Percentiles rank a stretch among this genome's conserved stretches.
Conservation (phyloP, 1,140 invertebrate species). For the Lepidurus apus region DNA sequence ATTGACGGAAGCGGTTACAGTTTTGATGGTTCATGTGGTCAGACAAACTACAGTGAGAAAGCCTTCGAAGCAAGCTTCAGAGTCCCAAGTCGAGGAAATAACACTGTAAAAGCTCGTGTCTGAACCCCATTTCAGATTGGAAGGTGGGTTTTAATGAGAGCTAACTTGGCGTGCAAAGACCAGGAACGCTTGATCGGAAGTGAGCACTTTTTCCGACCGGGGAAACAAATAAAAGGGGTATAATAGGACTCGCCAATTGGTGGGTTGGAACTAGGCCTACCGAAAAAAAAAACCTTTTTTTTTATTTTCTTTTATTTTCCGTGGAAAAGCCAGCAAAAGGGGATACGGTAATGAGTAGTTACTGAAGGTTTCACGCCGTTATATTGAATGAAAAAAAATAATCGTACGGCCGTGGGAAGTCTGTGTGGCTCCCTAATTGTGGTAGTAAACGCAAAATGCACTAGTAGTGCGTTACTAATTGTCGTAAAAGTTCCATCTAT, state of each 20-base stretch:
- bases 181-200: background rate
- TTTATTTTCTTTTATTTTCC: too few relatives aligned
- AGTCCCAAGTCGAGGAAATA: too few relatives aligned
- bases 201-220: background rate
- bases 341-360: too few relatives aligned
- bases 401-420: background rate
- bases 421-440: background rate
- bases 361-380: background rate
- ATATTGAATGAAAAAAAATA: background rate
- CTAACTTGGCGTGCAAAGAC: background rate
- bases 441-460: background rate
- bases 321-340: too few relatives aligned
- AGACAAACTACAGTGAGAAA: background rate
- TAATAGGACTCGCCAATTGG: background rate
- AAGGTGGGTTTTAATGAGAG: constrained; percentile 5
- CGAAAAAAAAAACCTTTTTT: background rate
- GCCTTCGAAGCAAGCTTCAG: background rate
- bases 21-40: background rate
- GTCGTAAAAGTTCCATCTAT: background rate
- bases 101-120: background rate
- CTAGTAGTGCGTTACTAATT: background rate
- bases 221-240: background rate
- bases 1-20: constrained; percentile 12
- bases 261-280: background rate
- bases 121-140: background rate